Conservation (phyloP, 2,888 invertebrate genomes). For the Nectonema munidae region DNA sequence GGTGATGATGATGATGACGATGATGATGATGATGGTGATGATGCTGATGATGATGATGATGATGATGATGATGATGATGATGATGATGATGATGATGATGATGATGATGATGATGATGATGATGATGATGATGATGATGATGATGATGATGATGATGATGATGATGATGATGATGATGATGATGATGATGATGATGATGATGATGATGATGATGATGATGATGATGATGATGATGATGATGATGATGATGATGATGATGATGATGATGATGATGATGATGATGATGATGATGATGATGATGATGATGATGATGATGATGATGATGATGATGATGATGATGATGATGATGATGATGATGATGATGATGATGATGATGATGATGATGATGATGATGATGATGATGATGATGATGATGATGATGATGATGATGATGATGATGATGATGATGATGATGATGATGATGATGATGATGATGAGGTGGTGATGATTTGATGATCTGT, state of each 20-base stretch:
- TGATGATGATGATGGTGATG: conserved; percentile 17
- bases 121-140: conserved; percentile 17
- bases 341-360: neutral
- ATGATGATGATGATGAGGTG: too few relatives aligned
- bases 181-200: conserved; percentile 11
- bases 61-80: conserved; percentile 18
- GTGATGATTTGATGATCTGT: neutral
- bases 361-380: neutral
- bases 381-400: conserved; percentile 14
- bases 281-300: conserved; percentile 15
- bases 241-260: neutral
- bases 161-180: conserved; percentile 15
- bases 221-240: conserved; percentile 9
- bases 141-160: conserved; percentile 16
- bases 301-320: conserved; percentile 15
- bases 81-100: conserved; percentile 19
- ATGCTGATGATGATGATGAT: conserved; percentile 16
- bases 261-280: conserved; percentile 10
- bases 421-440: neutral
- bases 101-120: conserved; percentile 17
- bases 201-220: conserved; percentile 17
- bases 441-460: neutral
- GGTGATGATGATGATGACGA: conserved; percentile 19
- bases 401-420: neutral
- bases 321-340: neutral